Evolutionary conservation across 2,888 invertebrate genomes (phyloP), one percentile per base, ranked within the genome.

Genomic region (Megaustenia siamemsis): DNA sequence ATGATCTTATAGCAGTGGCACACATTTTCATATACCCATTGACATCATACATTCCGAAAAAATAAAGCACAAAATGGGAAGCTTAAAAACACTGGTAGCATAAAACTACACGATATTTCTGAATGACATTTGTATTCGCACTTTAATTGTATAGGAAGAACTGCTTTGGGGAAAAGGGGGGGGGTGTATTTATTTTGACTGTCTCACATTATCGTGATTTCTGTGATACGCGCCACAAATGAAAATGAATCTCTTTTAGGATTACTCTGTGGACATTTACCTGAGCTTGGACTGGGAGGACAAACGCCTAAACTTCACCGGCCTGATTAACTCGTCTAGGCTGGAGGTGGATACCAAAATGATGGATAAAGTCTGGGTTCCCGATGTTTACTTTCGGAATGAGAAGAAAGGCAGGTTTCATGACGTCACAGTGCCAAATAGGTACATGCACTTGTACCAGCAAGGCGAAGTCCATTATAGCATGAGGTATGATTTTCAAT

Each of bases 381-480:
- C 93, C 10, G 93, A 92, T 77, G 87, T 92, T 28, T 92, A 91
- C 86, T 91, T 93, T 79, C 86, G 90, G 32, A 93, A 93, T 88
- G 93, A 93, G 84, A 93, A 92, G 83, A 85, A 87, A 32, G 92
- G 90, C 4, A 87, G 89, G n/a, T 89, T 92, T 82, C 92, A 92
- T 82, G 87, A 89, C 45, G 90, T 93, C 56, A 93, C 92, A 0
- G 91, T 92, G 1, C 92, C 92, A 6, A 93, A 93, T 84, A 90
- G 89, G 80, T 89, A 91, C 73, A 89, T 93, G 89, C 91, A 92
- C 79, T 89, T 93, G 10, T 91, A 90, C 84, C 90, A 90, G 10
- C 86, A 91, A 35, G 93, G 93, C 1, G 84, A 86, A 10, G 89
- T 92, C 21, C 69, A 76, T 10, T 84, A 84, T 32, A 84, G 84